A percentile compares a stretch with the other conserved stretches of the same genome.
phyloP scores from a whole-genome alignment of 2,113 vertebrate genomes.

The Clarias macrocephalus region DNA sequence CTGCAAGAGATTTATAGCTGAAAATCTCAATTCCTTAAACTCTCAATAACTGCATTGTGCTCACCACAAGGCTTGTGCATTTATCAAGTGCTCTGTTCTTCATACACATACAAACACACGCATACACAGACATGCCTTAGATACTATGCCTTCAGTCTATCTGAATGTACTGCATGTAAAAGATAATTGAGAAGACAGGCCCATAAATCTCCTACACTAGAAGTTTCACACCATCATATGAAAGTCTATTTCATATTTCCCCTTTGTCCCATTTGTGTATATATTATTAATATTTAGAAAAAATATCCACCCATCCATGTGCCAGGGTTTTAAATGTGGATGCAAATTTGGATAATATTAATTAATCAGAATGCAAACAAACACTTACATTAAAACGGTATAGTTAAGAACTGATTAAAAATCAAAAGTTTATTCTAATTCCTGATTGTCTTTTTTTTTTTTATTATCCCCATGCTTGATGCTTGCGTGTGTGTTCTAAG shows the following conservation, averaged over 20 bases:
- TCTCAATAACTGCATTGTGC: constrained; percentile 37
- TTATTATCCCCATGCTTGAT: no score
- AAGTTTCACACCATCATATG: not conserved
- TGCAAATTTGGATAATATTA: no score
- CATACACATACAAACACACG: not conserved
- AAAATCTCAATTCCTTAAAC: not conserved
- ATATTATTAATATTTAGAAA: not conserved
- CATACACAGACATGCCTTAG: not conserved
- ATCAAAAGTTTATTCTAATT: no score
- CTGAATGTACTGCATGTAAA: constrained; percentile 8
- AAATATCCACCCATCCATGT: no score
- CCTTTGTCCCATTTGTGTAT: not conserved
- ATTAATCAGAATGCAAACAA: no score
- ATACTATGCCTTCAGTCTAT: constrained; percentile 8
- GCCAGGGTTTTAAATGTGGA: no score
- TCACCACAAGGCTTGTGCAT: constrained; percentile 21
- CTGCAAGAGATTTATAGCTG: no score
- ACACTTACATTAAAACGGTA: no score
- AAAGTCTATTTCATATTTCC: not conserved
- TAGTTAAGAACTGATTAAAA: no score
- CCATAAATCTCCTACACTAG: constrained; percentile 28
- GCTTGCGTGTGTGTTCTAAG: no score
- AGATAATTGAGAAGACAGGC: constrained; percentile 14
- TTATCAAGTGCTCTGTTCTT: constrained; percentile 25
- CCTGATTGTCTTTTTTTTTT: no score